Conservation (phyloP, 2,888 invertebrate genomes). For the Himalopsyche kuldschensis region DNA sequence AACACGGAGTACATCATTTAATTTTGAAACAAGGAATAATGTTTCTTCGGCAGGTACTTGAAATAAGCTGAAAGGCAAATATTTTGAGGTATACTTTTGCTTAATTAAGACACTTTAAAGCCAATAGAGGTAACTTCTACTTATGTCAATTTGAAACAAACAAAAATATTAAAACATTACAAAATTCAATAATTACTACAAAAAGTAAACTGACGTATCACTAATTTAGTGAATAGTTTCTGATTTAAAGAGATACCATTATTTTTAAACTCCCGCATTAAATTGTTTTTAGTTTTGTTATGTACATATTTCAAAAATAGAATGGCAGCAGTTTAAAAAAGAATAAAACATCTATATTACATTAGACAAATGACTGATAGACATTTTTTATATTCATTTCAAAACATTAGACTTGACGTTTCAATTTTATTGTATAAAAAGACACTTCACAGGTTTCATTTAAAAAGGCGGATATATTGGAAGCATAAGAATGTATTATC, state of each 20-base stretch:
- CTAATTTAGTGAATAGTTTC: neutral
- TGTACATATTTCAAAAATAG: neutral
- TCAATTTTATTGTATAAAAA: neutral
- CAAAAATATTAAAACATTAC: neutral
- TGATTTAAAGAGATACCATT: neutral
- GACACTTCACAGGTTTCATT: neutral
- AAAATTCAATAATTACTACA: neutral
- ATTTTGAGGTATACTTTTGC: neutral
- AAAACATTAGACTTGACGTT: neutral
- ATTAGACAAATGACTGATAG: neutral
- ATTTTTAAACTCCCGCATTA: neutral
- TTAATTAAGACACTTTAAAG: conserved; percentile 10
- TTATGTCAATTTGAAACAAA: neutral
- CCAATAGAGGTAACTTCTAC: conserved; percentile 17
- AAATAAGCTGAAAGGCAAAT: neutral
- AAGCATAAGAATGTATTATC: too few species aligned
- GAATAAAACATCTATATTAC: neutral
- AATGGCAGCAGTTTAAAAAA: neutral
- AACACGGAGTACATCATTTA: conserved; percentile 11
- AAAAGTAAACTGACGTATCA: neutral
- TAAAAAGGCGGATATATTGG: too few species aligned
- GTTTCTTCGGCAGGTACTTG: conserved; percentile 14
- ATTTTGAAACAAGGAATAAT: conserved; percentile 13
- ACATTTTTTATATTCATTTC: neutral
- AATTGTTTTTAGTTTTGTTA: neutral